Conservation (phyloP, 2,113 vertebrate genomes). For the Ammodytes dubius region DNA sequence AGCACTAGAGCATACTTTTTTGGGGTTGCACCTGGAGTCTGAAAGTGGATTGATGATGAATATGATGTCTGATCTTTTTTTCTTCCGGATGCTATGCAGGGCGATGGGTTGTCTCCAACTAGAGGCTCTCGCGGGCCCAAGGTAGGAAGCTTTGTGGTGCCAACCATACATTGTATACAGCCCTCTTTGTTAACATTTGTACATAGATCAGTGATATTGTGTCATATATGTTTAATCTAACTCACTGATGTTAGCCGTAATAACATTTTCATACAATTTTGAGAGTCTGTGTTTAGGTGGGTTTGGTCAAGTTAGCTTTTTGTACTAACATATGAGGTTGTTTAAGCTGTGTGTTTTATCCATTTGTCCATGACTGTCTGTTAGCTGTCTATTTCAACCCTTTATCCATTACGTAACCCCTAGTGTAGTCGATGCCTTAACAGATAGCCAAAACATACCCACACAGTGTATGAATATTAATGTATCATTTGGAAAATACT, state of each 20-base stretch:
- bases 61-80: constrained; percentile 22
- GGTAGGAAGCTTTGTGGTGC: constrained; percentile 80
- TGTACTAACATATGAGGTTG: neutral
- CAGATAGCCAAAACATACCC: neutral
- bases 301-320: neutral
- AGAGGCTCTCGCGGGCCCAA: constrained; percentile 95
- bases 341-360: neutral
- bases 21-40: constrained; percentile 13
- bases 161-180: neutral
- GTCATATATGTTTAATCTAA: neutral
- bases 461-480: neutral
- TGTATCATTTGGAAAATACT: neutral
- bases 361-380: neutral
- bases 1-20: constrained; percentile 9
- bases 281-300: neutral
- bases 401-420: neutral
- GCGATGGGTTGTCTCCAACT: constrained; percentile 80
- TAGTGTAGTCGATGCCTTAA: too few relatives aligned
- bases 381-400: neutral
- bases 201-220: neutral
- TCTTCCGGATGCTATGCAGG: constrained; percentile 81
- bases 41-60: constrained; percentile 57
- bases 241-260: too few relatives aligned
- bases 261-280: too few relatives aligned
- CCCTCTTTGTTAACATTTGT: neutral